phyloP scores from a whole-genome alignment of 1,140 invertebrate genomes.

The Dinothrombium tinctorium region DNA sequence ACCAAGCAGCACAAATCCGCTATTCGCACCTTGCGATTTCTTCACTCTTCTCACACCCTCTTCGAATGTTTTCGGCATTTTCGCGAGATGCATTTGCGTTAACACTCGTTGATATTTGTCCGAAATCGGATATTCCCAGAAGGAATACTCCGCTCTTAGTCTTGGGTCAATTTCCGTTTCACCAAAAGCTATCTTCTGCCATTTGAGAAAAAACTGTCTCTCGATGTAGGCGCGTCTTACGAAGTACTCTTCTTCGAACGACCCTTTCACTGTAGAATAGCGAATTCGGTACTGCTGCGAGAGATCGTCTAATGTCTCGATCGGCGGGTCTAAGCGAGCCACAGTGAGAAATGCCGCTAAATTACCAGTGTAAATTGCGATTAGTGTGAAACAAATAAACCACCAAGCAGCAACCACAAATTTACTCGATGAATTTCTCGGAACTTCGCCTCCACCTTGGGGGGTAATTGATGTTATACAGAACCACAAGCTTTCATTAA shows the following conservation, averaged over 20 bases:
- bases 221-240: slow-evolving; percentile 89
- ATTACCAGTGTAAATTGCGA: slow-evolving; percentile 94
- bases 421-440: slow-evolving; percentile 72
- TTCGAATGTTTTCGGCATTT: slow-evolving; percentile 32
- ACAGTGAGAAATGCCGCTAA: slow-evolving; percentile 82
- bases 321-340: slow-evolving; percentile 65
- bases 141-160: slow-evolving; percentile 71
- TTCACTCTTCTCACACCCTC: slow-evolving; percentile 36
- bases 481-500: slow-evolving; percentile 94
- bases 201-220: slow-evolving; percentile 67
- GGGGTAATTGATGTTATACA: slow-evolving; percentile 94
- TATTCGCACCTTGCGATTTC: slow-evolving; percentile 26
- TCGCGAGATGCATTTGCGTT: slow-evolving; percentile 79
- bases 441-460: slow-evolving; percentile 83
- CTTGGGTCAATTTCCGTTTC: slow-evolving; percentile 43
- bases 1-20: slow-evolving; percentile 75
- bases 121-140: slow-evolving; percentile 95
- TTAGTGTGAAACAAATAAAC: slow-evolving; percentile 92
- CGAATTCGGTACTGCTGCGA: slow-evolving; percentile 64
- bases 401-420: slow-evolving; percentile 89
- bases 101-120: slow-evolving; percentile 98
- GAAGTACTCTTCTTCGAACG: slow-evolving; percentile 73
- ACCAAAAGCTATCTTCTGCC: slow-evolving; percentile 91
- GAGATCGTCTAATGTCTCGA: slow-evolving; percentile 74
- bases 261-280: slow-evolving; percentile 60